Conservation (phyloP, 1,140 invertebrate species). For the Glossosoma conforme region DNA sequence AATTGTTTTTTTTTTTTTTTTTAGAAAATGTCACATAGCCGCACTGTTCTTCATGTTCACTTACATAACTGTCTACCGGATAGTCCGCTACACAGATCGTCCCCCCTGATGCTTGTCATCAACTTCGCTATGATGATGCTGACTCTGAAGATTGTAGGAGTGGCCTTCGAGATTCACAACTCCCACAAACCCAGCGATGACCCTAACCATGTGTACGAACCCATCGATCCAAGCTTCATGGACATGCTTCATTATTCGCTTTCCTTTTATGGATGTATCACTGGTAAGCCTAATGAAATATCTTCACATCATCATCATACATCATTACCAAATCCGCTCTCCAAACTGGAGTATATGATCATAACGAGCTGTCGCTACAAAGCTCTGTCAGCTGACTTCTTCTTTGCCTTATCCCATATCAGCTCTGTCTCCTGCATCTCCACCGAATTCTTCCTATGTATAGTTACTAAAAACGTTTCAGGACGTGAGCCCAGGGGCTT, state of each 20-base stretch:
- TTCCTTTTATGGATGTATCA: slow-evolving; percentile 18
- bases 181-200: slow-evolving; percentile 1
- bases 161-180: slow-evolving; percentile 21
- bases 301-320: too few relatives aligned
- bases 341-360: too few relatives aligned
- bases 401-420: too few relatives aligned
- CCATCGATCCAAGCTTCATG: slow-evolving; percentile 3
- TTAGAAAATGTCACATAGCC: slow-evolving; percentile 6
- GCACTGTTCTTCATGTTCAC: slow-evolving; percentile 1
- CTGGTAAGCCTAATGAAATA: too few relatives aligned
- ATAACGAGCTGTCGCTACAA: too few relatives aligned
- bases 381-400: too few relatives aligned
- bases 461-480: too few relatives aligned
- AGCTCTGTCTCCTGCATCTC: too few relatives aligned
- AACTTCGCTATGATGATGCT: slow-evolving; percentile 17
- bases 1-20: slow-evolving; percentile 1
- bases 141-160: slow-evolving; percentile 14
- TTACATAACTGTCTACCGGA: slow-evolving; percentile 4
- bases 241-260: slow-evolving; percentile 24
- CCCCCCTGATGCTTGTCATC: too few relatives aligned
- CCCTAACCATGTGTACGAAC: background rate
- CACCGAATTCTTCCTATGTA: too few relatives aligned
- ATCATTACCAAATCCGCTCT: too few relatives aligned
- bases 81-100: background rate
- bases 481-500: too few relatives aligned